Conservation (phyloP, 2,888 invertebrate species). For the Crioceris asparagi region DNA sequence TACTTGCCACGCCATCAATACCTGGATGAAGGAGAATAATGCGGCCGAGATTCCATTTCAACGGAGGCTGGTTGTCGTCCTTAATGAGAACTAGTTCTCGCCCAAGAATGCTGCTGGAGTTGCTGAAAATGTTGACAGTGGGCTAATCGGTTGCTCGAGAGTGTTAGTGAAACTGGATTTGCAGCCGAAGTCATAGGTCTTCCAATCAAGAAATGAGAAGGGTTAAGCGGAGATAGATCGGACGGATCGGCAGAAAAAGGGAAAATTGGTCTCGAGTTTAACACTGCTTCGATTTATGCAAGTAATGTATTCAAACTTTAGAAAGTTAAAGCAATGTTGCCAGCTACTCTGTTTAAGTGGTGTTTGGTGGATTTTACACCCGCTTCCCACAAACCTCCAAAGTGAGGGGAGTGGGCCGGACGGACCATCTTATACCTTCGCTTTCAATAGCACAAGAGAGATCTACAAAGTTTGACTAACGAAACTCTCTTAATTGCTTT, state of each 20-base stretch:
- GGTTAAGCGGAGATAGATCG: slow-evolving; percentile 19
- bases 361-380: slow-evolving; percentile 7
- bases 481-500: no score
- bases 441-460: no score
- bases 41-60: slow-evolving; percentile 4
- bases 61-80: slow-evolving; percentile 2
- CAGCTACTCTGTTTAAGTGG: not conserved
- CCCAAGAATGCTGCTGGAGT: slow-evolving; percentile 18
- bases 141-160: slow-evolving; percentile 9
- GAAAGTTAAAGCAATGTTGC: not conserved
- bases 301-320: slow-evolving; percentile 5
- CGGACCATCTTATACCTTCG: no score
- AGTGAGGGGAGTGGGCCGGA: no score
- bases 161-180: slow-evolving; percentile 13
- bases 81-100: slow-evolving; percentile 8
- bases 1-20: not conserved
- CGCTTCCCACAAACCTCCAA: slow-evolving; percentile 10
- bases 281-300: slow-evolving; percentile 5
- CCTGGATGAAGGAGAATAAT: slow-evolving; percentile 1
- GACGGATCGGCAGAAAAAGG: slow-evolving; percentile 2
- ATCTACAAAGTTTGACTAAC: no score
- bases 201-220: slow-evolving; percentile 22
- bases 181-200: slow-evolving; percentile 12
- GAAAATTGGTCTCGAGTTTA: slow-evolving; percentile 7
- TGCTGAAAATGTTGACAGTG: slow-evolving; percentile 19